These are phyloP conservation scores for Clusia tigrina DNA, from an alignment of 2,888 invertebrate species.

Conservation along the genomic window DNA sequence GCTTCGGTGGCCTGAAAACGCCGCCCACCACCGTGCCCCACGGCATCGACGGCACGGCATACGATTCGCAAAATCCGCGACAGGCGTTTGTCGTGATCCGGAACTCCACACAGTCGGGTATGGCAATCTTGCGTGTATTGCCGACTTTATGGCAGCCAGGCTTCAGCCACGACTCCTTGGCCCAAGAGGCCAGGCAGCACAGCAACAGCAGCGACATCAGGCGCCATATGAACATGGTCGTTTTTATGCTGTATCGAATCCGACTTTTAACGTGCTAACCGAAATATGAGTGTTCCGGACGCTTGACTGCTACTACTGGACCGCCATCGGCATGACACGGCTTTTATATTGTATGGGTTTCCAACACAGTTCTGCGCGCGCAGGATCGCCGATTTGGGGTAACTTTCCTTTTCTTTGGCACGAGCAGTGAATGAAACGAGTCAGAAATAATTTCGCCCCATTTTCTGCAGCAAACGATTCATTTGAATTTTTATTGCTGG, in stretches of 20 bases:
- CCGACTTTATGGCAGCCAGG: constrained; percentile 85
- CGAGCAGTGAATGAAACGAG: background rate
- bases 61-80: constrained; percentile 86
- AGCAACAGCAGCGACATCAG: constrained; percentile 37
- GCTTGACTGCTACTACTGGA: constrained; percentile 32
- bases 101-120: constrained; percentile 86
- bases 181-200: constrained; percentile 34
- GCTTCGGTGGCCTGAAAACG: constrained; percentile 67
- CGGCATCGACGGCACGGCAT: constrained; percentile 79
- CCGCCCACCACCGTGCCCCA: constrained; percentile 42
- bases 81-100: constrained; percentile 87
- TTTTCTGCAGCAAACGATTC: constrained; percentile 5
- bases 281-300: too few species aligned
- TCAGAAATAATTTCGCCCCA: background rate
- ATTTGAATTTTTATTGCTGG: constrained; percentile 14
- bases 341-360: constrained; percentile 36
- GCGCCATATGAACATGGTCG: constrained; percentile 34
- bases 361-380: constrained; percentile 35
- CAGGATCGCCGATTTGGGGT: background rate
- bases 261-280: background rate
- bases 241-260: background rate
- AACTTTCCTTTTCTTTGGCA: background rate
- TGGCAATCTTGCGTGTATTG: constrained; percentile 80
- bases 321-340: constrained; percentile 11
- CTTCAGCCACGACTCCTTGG: constrained; percentile 72